phyloP scores from a whole-genome alignment of 2,888 invertebrate species.

The Aricia artaxerxes region DNA sequence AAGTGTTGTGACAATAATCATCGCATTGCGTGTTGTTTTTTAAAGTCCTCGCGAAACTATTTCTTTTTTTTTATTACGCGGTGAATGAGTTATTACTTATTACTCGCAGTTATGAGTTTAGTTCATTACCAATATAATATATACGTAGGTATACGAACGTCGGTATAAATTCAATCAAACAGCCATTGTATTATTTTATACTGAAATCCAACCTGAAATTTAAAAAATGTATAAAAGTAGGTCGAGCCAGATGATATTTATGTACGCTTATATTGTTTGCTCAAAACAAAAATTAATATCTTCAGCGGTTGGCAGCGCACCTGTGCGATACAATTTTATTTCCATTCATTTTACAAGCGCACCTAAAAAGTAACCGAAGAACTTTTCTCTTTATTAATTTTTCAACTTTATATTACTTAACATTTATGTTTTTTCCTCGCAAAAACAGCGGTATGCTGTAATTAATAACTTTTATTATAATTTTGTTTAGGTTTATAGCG shows the following conservation, averaged over 20 bases:
- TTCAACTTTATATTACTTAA: constrained; percentile 80
- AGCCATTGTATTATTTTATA: not conserved
- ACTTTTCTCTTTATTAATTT: constrained; percentile 80
- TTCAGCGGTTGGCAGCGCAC: constrained; percentile 76
- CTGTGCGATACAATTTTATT: constrained; percentile 79
- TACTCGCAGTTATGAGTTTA: not conserved
- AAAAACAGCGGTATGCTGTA: not conserved
- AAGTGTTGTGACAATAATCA: constrained; percentile 6
- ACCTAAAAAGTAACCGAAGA: constrained; percentile 74
- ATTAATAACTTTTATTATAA: constrained; percentile 25
- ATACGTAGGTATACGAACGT: not conserved
- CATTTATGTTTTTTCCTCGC: constrained; percentile 62
- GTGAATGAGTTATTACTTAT: constrained; percentile 4
- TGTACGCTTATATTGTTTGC: constrained; percentile 37
- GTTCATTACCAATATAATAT: not conserved
- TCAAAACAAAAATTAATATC: constrained; percentile 76
- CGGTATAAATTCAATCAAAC: not conserved
- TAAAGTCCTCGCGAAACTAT: constrained; percentile 1
- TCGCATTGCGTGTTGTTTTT: constrained; percentile 17
- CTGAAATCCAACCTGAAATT: not conserved
- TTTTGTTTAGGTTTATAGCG: not conserved
- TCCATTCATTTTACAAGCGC: constrained; percentile 79
- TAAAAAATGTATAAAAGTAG: constrained; percentile 15
- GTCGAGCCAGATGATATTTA: constrained; percentile 33
- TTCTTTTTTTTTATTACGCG: not conserved